Evolutionary conservation across 2,113 vertebrate species (phyloP).

Genomic region (Noturus placidus): DNA sequence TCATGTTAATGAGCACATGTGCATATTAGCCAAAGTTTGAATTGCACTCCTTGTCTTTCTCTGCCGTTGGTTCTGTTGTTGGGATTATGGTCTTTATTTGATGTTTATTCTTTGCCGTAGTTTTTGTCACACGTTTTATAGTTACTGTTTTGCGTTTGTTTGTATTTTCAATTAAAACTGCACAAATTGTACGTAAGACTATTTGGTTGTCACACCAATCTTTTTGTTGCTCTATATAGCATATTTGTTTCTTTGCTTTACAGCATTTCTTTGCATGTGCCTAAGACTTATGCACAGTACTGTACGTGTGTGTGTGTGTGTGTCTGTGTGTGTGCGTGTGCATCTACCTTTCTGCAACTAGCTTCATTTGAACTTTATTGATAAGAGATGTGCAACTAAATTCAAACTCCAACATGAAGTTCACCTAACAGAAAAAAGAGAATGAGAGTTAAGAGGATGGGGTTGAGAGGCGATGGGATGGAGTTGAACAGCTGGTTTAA

Average conservation of each 20-base stretch:
- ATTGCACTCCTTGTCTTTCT: no score
- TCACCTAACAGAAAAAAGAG: slow-evolving; percentile 72
- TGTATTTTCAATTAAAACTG: not conserved
- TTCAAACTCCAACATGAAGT: slow-evolving; percentile 88
- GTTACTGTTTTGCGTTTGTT: no score
- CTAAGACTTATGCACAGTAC: not conserved
- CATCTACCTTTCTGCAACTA: slow-evolving; percentile 79
- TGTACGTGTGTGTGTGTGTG: not conserved
- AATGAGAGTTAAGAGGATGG: not conserved
- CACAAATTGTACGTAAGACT: not conserved
- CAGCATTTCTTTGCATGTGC: not conserved
- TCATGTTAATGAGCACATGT: no score
- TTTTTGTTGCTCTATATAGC: not conserved
- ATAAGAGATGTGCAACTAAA: slow-evolving; percentile 86
- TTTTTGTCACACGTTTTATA: no score
- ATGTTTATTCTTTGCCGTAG: no score
- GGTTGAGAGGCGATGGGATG: not conserved
- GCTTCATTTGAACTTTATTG: slow-evolving; percentile 75
- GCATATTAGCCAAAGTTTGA: no score
- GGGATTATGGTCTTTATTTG: no score
- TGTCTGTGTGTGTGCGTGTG: not conserved
- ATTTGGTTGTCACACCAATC: not conserved
- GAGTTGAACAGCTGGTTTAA: not conserved
- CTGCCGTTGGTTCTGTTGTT: no score
- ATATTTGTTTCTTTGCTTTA: not conserved